These are phyloP conservation scores for Lepetodrilus schrolli DNA, from an alignment of 2,888 invertebrate species.

Conservation along the genomic window DNA sequence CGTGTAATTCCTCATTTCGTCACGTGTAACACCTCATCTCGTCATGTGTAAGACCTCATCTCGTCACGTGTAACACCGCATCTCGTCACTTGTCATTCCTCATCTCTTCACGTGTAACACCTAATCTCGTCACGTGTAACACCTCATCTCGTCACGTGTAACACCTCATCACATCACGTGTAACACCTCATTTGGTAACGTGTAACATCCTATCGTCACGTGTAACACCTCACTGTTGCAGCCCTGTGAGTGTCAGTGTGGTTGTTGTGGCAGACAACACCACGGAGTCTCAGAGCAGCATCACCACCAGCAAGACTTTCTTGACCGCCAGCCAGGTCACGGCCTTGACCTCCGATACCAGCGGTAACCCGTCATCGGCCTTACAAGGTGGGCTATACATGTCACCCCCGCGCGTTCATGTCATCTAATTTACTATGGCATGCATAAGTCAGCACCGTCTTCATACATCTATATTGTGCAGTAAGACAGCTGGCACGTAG, in stretches of 20 bases:
- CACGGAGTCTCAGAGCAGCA: constrained; percentile 39
- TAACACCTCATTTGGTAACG: no score
- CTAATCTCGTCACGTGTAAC: no score
- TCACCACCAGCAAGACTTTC: constrained; percentile 45
- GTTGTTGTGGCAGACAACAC: constrained; percentile 43
- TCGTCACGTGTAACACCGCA: no score
- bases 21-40: no score
- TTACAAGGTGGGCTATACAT: constrained; percentile 49
- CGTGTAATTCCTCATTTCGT: no score
- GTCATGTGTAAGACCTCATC: no score
- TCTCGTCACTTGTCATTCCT: no score
- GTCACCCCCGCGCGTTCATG: neutral
- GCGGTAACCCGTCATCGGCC: constrained; percentile 47
- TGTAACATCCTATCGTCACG: no score
- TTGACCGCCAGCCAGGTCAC: constrained; percentile 48
- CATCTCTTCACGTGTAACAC: no score
- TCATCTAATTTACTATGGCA: neutral
- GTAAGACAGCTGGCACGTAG: neutral
- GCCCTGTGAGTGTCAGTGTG: constrained; percentile 43
- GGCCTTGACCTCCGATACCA: constrained; percentile 48
- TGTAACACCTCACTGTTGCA: constrained; percentile 29
- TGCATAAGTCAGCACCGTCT: neutral
- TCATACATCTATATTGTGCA: neutral
- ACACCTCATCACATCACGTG: no score
- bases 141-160: no score